Evolutionary conservation across 2,888 invertebrate species (phyloP).

Genomic region (Dinocampus coccinellae): DNA sequence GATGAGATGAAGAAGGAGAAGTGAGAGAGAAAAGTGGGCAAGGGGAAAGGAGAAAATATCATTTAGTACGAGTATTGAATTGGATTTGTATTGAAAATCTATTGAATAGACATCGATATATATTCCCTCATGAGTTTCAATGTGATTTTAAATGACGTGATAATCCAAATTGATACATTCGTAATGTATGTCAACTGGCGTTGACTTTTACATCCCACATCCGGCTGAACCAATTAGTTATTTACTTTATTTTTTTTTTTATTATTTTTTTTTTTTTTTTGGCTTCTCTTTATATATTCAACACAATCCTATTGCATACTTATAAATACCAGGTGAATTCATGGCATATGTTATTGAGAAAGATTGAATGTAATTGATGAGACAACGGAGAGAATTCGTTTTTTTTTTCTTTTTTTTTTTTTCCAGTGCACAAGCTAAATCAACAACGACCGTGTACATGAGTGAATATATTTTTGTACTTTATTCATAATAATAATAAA

Average conservation of each 20-base stretch:
- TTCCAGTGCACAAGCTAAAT: conserved; percentile 5
- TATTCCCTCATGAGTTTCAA: neutral
- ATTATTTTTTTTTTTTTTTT: neutral
- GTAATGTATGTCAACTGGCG: neutral
- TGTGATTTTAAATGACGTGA: neutral
- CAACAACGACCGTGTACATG: conserved; percentile 24
- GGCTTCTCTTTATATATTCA: conserved; percentile 40
- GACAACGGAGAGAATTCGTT: conserved; percentile 13
- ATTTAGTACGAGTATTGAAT: conserved; percentile 9
- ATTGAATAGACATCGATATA: neutral
- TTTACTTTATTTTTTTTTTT: neutral
- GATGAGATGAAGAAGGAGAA: neutral
- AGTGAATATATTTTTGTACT: neutral
- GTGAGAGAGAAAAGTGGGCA: neutral
- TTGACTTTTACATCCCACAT: neutral
- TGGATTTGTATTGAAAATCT: neutral
- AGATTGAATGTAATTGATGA: conserved; percentile 25
- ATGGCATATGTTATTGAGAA: neutral
- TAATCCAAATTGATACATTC: neutral
- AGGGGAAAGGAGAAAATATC: conserved; percentile 12
- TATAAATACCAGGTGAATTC: conserved; percentile 39
- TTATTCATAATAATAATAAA: neutral
- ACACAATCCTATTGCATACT: neutral
- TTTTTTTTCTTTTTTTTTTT: too few species aligned
- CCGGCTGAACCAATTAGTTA: neutral